Evolutionary conservation across 2,113 vertebrate species (phyloP), one percentile per base, ranked within the genome.

Genomic region (Petromus typicus): DNA sequence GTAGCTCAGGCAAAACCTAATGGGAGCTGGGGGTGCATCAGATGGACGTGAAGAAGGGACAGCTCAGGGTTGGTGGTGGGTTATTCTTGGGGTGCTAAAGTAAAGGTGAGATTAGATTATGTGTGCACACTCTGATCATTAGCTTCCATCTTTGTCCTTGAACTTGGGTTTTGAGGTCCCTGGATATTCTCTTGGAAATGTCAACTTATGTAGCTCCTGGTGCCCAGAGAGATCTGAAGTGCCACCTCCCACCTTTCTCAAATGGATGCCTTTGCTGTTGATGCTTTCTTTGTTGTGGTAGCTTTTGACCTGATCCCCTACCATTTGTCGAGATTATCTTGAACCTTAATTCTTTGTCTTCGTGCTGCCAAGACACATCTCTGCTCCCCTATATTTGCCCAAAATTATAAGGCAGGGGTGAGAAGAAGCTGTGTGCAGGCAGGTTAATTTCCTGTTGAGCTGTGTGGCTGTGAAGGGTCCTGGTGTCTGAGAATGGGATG

Each of bases 101-200:
- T 4, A 64, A 54, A 37, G 37, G 22, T 25, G 51, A 51, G 51
- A 32, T 40, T 37, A 61, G 5, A 37, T 27, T 7, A 0, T 1
- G 10, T 63, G 48, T 34, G 32, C 13, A 34, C 32, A 7, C 12
- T 73, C 22, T 25, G 17, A 81, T 27, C 4, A 18, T 14, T 67
- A 30, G 32, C 43, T 40, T 57, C 56, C 56, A 84, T 76, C 34
- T n/a, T 92, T 1, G 32, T 40, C 20, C 25, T 82, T 45, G 54
- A 93, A 25, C 4, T 48, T 82, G 78, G 78, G 54, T 34, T 87
- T 93, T 54, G 54, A 40, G 64, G 69, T 9, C 7, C 48, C 56
- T 25, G 66, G 34, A 6, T 1, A 6, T 10, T 1, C 2, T 4
- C 22, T 63, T 1, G 0, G 22, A 67, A 40, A 37, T 59, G 64